phyloP scores from a whole-genome alignment of 2,797 vertebrate species.

The Microchirus variegatus region DNA sequence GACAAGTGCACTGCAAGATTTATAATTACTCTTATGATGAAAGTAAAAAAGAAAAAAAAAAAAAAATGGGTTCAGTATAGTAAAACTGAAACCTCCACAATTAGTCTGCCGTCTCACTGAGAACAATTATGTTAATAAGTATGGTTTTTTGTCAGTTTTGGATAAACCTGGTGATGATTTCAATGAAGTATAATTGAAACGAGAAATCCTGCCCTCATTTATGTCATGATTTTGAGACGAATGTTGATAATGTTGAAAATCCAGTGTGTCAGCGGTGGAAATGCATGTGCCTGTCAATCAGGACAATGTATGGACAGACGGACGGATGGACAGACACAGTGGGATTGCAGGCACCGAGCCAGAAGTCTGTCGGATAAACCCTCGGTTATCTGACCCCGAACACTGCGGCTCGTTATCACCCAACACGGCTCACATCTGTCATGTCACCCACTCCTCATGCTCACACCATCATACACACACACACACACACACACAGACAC shows the following conservation, averaged over 20 bases:
- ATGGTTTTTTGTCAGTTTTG: neutral
- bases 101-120: neutral
- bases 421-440: constrained; percentile 59
- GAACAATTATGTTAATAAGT: neutral
- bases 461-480: constrained; percentile 6
- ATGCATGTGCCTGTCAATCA: neutral
- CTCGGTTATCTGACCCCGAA: constrained; percentile 43
- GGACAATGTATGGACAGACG: neutral
- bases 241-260: neutral
- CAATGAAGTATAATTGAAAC: neutral
- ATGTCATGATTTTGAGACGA: neutral
- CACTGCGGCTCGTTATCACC: constrained; percentile 59
- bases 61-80: neutral
- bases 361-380: constrained; percentile 36
- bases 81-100: neutral
- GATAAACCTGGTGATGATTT: neutral
- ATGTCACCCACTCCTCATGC: constrained; percentile 39
- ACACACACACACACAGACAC: constrained; percentile 24
- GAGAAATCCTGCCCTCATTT: neutral
- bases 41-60: neutral
- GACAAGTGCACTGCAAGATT: constrained; percentile 22
- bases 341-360: constrained; percentile 8
- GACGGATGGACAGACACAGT: constrained; percentile 1
- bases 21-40: constrained; percentile 24
- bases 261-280: neutral